Conservation (phyloP, 2,888 invertebrate species). For the Megaustenia siamemsis region DNA sequence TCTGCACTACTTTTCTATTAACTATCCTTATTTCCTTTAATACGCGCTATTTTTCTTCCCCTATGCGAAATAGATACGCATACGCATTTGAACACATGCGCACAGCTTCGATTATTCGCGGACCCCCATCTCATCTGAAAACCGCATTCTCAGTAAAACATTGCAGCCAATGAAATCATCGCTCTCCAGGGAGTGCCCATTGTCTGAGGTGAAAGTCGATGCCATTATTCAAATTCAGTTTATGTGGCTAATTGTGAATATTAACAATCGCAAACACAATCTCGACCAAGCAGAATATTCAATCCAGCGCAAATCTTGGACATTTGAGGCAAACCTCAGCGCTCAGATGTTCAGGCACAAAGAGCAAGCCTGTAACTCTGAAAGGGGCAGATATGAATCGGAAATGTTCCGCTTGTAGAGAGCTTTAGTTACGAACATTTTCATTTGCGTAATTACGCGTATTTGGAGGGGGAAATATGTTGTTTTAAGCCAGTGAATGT, state of each 20-base stretch:
- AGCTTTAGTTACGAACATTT: too few relatives aligned
- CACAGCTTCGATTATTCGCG: neutral
- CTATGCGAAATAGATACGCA: neutral
- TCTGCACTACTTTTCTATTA: neutral
- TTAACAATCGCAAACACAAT: slow-evolving; percentile 37
- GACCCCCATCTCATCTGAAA: slow-evolving; percentile 16
- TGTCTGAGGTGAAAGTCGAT: slow-evolving; percentile 42
- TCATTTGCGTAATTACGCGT: too few relatives aligned
- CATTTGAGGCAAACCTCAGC: neutral
- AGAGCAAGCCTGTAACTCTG: neutral
- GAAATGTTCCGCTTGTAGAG: too few relatives aligned
- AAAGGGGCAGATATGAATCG: neutral
- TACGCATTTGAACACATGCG: neutral
- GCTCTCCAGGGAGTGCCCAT: slow-evolving; percentile 43
- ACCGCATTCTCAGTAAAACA: slow-evolving; percentile 32
- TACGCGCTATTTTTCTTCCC: neutral
- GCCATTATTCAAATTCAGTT: slow-evolving; percentile 46
- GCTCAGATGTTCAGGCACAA: neutral
- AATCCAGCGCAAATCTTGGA: slow-evolving; percentile 10
- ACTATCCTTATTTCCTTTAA: neutral
- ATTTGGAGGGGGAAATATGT: too few relatives aligned
- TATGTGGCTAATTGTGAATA: slow-evolving; percentile 36
- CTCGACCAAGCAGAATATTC: slow-evolving; percentile 26
- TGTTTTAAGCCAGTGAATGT: too few relatives aligned
- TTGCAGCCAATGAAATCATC: slow-evolving; percentile 46